Evolutionary conservation across 1,140 invertebrate genomes (phyloP), one percentile per base, ranked within the genome.

Genomic region (Plectrocnemia conspersa): DNA sequence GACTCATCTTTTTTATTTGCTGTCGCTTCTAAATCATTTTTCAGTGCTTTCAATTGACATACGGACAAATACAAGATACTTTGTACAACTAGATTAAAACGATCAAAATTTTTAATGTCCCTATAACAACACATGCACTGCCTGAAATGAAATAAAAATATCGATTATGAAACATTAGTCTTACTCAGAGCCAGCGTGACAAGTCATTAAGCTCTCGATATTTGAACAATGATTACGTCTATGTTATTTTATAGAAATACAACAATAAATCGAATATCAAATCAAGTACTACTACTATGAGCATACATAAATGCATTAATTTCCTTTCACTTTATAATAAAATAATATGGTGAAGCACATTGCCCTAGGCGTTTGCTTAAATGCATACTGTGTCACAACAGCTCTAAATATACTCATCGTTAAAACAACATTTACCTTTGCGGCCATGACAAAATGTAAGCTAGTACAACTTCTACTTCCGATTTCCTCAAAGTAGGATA

Each of bases 81-180:
- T 66, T 93, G 90, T 35, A 90, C 86, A 46, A 93, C 74, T 64
- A 88, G 78, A 70, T 90, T 91, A 64, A 93, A 89, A 61, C 89
- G 79, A 69, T 93, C 90, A 74, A 91, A 89, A 67, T 93, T 93
- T 70, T 91, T 91, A 47, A 82, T 79, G 73, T 93, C 91, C 57
- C 90, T 82, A 71, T 90, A 93, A 73, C 89, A 90, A 71, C 90
- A 93, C 83, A 92, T 90, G 68, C 91, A 95, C 75, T 93, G 91
- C 65, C 88, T 85, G 68, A 59, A 78, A 81, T 33, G 46, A 52
- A 45, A 44, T 59, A 58, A 55, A 44, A 33, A 48, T n/a, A n/a
- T n/a, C n/a, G n/a, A n/a, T n/a, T n/a, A n/a, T n/a, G n/a, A n/a
- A 45, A 36, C 24, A 21, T 48, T 38, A 45, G 36, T 24, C 16